phyloP scores from a whole-genome alignment of 2,797 vertebrate species.

The Sebastes elongatus region DNA sequence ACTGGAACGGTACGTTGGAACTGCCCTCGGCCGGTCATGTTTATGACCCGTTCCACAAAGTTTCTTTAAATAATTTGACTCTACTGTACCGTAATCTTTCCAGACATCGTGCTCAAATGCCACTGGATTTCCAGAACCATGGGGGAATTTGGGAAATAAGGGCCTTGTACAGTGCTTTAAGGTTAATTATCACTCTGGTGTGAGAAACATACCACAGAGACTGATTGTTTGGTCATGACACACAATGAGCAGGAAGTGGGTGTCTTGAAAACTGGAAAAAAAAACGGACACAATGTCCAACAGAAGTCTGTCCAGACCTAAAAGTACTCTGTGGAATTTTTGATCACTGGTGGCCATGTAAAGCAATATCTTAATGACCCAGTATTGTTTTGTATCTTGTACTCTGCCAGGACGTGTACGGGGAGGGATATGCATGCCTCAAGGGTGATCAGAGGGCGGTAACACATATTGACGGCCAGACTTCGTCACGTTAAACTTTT shows the following conservation, averaged over 20 bases:
- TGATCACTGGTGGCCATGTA: neutral
- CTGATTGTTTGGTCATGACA: slow-evolving; percentile 52
- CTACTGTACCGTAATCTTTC: neutral
- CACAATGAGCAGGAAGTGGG: slow-evolving; percentile 66
- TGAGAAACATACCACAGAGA: slow-evolving; percentile 50
- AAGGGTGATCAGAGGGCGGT: neutral
- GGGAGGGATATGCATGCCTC: neutral
- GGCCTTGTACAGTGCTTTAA: neutral
- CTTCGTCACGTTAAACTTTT: neutral
- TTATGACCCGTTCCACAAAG: neutral
- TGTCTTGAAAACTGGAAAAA: slow-evolving; percentile 30
- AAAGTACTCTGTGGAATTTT: neutral
- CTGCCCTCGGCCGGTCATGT: neutral
- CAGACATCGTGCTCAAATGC: neutral
- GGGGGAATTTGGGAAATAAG: slow-evolving; percentile 5
- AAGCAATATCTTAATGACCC: neutral
- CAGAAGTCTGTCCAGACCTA: neutral
- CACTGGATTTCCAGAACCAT: neutral
- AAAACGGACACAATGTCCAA: slow-evolving; percentile 4
- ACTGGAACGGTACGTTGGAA: neutral
- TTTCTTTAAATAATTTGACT: neutral
- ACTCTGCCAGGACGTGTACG: neutral
- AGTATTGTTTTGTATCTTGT: neutral
- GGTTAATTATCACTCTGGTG: slow-evolving; percentile 32
- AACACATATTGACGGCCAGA: neutral